Evolutionary conservation across 2,113 vertebrate genomes (phyloP).

Genomic region (Labrus mixtus): DNA sequence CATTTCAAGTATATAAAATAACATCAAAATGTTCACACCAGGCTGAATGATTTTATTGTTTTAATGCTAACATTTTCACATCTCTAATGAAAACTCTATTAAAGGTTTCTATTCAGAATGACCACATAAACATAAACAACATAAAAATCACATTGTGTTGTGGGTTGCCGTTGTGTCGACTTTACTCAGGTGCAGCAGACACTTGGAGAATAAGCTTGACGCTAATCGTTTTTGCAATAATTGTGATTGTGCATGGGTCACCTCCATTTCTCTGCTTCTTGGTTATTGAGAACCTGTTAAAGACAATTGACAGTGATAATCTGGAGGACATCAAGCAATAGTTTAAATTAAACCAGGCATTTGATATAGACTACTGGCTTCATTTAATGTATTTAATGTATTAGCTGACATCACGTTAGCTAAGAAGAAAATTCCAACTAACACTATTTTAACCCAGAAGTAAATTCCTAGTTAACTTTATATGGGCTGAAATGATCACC

Average conservation of each 20-base stretch:
- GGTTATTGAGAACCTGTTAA: too few relatives aligned
- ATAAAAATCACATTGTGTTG: slow-evolving; percentile 3
- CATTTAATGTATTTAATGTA: too few relatives aligned
- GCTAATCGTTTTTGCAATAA: slow-evolving; percentile 18
- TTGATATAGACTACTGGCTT: too few relatives aligned
- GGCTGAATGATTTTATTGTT: slow-evolving; percentile 58
- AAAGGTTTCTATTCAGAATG: slow-evolving; percentile 10
- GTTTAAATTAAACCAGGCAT: too few relatives aligned
- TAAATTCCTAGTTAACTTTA: too few relatives aligned
- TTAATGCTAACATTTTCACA: slow-evolving; percentile 28
- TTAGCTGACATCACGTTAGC: too few relatives aligned
- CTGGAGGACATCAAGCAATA: too few relatives aligned
- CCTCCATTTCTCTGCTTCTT: too few relatives aligned
- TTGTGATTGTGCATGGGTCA: slow-evolving; percentile 7
- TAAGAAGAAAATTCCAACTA: neutral
- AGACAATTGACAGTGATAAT: too few relatives aligned
- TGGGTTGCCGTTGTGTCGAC: slow-evolving; percentile 1
- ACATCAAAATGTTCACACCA: slow-evolving; percentile 16
- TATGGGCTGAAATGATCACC: too few relatives aligned
- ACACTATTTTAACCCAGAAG: too few relatives aligned
- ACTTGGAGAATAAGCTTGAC: slow-evolving; percentile 26
- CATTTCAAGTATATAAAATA: neutral
- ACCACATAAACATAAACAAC: neutral
- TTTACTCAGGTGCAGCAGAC: neutral
- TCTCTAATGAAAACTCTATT: too few relatives aligned